Evolutionary conservation across 2,113 vertebrate genomes (phyloP).

Genomic region (Phainopepla nitens): DNA sequence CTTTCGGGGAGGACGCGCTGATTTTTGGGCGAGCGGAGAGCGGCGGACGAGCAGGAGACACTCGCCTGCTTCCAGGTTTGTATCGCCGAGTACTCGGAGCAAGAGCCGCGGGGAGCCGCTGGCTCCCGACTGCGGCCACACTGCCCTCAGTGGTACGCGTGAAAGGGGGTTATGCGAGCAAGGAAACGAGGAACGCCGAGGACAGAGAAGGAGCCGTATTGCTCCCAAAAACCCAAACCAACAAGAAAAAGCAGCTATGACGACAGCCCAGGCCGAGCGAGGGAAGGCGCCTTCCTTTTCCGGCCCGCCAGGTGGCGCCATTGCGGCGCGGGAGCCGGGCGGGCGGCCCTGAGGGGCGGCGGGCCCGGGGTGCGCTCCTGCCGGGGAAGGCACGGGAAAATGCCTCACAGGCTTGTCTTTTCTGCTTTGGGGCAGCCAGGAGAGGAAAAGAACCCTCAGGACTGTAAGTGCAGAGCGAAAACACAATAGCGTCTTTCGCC

Average conservation of each 20-base stretch:
- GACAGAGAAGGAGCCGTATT: rapidly evolving
- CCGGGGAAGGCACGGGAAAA: rapidly evolving
- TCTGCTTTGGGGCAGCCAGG: too few relatives aligned
- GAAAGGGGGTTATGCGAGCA: rapidly evolving
- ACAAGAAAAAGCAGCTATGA: rapidly evolving
- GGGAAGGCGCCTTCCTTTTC: rapidly evolving
- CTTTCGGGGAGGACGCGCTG: not conserved
- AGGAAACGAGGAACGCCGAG: not conserved
- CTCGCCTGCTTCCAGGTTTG: not conserved
- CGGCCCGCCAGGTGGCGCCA: not conserved
- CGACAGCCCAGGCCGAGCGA: rapidly evolving
- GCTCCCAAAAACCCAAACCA: rapidly evolving
- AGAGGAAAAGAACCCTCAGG: not conserved
- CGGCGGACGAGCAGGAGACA: not conserved
- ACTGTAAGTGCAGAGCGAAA: not conserved
- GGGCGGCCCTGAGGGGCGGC: too few relatives aligned
- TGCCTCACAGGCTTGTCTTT: too few relatives aligned
- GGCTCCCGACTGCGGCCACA: not conserved
- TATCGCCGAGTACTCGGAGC: rapidly evolving
- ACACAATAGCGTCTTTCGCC: rapidly evolving
- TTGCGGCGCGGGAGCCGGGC: not conserved
- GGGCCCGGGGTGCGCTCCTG: rapidly evolving
- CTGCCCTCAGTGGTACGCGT: rapidly evolving
- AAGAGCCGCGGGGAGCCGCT: rapidly evolving
- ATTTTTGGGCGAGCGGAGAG: not conserved